These are phyloP conservation scores for Neoaliturus tenellus DNA, from an alignment of 2,888 invertebrate genomes.

Conservation along the genomic window DNA sequence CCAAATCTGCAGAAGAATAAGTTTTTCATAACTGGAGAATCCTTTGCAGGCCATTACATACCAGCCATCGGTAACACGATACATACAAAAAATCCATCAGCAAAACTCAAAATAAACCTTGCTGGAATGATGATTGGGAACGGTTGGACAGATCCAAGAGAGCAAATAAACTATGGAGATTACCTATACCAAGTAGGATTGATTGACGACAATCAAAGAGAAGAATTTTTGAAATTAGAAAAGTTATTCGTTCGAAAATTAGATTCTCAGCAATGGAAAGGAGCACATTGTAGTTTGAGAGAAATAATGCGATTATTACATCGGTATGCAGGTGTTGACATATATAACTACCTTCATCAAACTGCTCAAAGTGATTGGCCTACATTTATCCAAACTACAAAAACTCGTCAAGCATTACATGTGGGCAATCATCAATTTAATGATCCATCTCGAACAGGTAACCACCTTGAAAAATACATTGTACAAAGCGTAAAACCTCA, in stretches of 20 bases:
- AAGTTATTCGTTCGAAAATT: constrained; percentile 78
- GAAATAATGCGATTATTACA: constrained; percentile 76
- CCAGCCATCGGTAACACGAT: constrained; percentile 87
- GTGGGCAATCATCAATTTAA: constrained; percentile 88
- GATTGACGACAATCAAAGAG: constrained; percentile 74
- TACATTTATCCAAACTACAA: constrained; percentile 62
- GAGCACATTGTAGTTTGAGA: constrained; percentile 85
- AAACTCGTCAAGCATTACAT: constrained; percentile 79
- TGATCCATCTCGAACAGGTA: constrained; percentile 80
- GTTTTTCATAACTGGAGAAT: constrained; percentile 93
- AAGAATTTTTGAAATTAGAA: constrained; percentile 79
- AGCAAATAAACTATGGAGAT: constrained; percentile 86
- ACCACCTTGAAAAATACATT: constrained; percentile 83
- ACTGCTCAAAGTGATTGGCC: constrained; percentile 24
- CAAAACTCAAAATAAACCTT: constrained; percentile 80
- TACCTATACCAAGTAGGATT: constrained; percentile 86
- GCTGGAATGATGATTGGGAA: constrained; percentile 87
- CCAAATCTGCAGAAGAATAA: constrained; percentile 83
- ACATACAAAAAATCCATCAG: constrained; percentile 78
- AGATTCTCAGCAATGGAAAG: constrained; percentile 77
- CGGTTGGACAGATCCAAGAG: constrained; percentile 86
- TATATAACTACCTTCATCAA: constrained; percentile 43
- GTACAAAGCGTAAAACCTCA: constrained; percentile 88
- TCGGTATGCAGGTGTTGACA: neutral
- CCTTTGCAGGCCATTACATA: constrained; percentile 88